Evolutionary conservation across 2,888 invertebrate species (phyloP), one percentile per base, ranked within the genome.

Genomic region (Ecdyonurus torrentis): DNA sequence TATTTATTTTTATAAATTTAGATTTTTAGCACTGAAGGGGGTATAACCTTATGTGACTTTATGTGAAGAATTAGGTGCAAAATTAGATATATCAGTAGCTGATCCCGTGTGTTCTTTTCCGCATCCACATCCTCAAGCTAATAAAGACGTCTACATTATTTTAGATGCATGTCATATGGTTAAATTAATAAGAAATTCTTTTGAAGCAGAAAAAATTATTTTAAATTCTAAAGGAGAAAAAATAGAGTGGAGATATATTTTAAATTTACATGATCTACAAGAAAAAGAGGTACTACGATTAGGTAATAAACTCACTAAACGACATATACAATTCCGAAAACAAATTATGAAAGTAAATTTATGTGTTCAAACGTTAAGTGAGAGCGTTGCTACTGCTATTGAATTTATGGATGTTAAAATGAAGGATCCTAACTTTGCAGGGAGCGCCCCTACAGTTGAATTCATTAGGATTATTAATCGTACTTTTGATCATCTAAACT

Each of bases 301-400:
- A 7, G 65, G 61, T 19, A 67, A 64, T 52, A 67, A 66, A 62
- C 58, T 67, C 2, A 59, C 23, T 50, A 23, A 23, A 58, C 5
- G 53, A 1, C 66, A 67, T 25, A 52, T 67, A 1, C n/a, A 64
- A 2, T 67, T 62, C 59, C 23, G 52, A 15, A 60, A 61, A 52
- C 63, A 66, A 25, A 65, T 63, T 50, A 66, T 67, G 65, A 65
- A 63, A 15, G 66, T 66, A 7, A 63, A 62, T 53, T 55, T 67
- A 18, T 64, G 66, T 20, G 63, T 61, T 2, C 66, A 67, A 61
- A 60, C 59, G 7, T n/a, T 67, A 3, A 67, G 66, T 60, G 50
- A 55, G 2, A 63, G 63, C 55, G 67, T 67, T 20, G 66, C 64
- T 23, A 61, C 65, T 63, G 64, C 64, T 1, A 55, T 67, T 18